Conservation (phyloP, 2,113 vertebrate genomes). For the Proterorhinus semilunaris region DNA sequence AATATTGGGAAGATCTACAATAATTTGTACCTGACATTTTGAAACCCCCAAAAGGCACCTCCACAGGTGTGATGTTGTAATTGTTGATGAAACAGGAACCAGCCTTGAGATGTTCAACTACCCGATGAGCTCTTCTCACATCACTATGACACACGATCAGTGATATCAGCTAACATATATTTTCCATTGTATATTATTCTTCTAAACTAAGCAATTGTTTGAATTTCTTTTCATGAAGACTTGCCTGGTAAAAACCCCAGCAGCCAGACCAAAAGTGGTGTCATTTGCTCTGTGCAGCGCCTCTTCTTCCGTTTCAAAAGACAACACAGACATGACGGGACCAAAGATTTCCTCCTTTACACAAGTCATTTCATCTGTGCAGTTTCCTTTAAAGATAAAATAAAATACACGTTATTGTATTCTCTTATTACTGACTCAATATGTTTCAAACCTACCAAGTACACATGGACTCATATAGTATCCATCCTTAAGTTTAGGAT, state of each 20-base stretch:
- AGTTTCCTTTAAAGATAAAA: constrained; percentile 75
- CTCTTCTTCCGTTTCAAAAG: constrained; percentile 91
- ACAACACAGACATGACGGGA: constrained; percentile 93
- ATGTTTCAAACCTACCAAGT: constrained; percentile 76
- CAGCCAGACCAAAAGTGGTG: constrained; percentile 87
- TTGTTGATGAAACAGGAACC: constrained; percentile 97
- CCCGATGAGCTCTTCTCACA: constrained; percentile 87
- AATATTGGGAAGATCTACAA: not conserved
- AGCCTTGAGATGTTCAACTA: constrained; percentile 87
- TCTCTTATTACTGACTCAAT: too few relatives aligned
- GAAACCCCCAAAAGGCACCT: constrained; percentile 94
- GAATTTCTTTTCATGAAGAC: not conserved
- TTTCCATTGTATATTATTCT: not conserved
- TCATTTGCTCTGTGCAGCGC: constrained; percentile 87
- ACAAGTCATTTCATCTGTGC: constrained; percentile 91
- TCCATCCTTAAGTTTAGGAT: constrained; percentile 85
- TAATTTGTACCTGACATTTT: constrained; percentile 88
- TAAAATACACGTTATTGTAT: not conserved
- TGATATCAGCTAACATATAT: not conserved
- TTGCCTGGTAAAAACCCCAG: constrained; percentile 94
- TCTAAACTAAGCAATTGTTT: not conserved
- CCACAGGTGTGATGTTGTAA: constrained; percentile 92
- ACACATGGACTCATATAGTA: constrained; percentile 94
- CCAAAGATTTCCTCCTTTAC: constrained; percentile 98
- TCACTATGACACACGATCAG: constrained; percentile 74